Evolutionary conservation across 2,113 vertebrate genomes (phyloP).

Genomic region (Rhinolophus sinicus): DNA sequence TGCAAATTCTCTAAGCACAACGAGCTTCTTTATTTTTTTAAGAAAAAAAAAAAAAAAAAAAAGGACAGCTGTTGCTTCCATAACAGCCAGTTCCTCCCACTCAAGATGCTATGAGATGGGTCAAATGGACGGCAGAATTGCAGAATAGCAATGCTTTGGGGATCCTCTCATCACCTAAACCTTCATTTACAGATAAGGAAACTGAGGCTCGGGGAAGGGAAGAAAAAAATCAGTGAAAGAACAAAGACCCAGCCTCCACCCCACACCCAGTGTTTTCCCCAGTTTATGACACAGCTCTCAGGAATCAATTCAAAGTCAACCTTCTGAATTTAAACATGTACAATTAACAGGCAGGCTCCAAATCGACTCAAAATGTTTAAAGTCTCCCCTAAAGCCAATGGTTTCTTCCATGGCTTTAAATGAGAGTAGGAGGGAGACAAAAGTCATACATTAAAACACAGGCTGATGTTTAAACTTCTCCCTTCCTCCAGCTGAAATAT

Average conservation of each 20-base stretch:
- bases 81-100: conserved; percentile 55
- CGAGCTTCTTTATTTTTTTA: not conserved
- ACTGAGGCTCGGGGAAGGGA: not conserved
- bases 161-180: not conserved
- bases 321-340: conserved; percentile 8
- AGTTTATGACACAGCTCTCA: accelerated
- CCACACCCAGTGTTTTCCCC: accelerated
- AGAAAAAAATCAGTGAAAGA: not conserved
- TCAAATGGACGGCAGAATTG: not conserved
- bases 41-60: not conserved
- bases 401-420: conserved; percentile 70
- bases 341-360: conserved; percentile 73
- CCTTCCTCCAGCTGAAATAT: conserved; percentile 86
- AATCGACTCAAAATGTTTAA: conserved; percentile 77
- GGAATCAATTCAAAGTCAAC: not conserved
- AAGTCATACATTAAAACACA: conserved; percentile 66
- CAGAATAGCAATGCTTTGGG: accelerated
- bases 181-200: not conserved
- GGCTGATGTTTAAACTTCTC: conserved; percentile 83
- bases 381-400: conserved; percentile 71
- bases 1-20: conserved; percentile 70
- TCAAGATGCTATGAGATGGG: conserved; percentile 54
- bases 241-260: not conserved
- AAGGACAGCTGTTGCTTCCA: conserved; percentile 78
- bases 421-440: conserved; percentile 59